These are phyloP conservation scores for Lacerta viridis DNA, from an alignment of 2,797 vertebrate genomes.

Conservation along the genomic window DNA sequence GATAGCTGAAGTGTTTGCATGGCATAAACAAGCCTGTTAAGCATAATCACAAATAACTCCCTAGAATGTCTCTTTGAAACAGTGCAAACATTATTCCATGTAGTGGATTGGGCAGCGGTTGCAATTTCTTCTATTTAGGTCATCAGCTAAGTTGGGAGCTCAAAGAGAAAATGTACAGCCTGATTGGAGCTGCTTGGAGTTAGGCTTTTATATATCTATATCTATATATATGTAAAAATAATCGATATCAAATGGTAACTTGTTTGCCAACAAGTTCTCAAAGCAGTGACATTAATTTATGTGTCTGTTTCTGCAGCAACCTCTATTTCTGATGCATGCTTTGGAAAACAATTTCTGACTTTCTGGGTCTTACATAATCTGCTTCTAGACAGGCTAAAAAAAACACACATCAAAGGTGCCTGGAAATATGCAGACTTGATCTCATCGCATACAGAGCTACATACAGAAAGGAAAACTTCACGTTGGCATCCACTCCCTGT, in stretches of 20 bases:
- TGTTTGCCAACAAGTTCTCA: neutral
- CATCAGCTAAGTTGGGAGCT: conserved; percentile 53
- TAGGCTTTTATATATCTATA: no score
- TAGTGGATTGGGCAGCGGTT: neutral
- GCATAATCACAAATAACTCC: neutral
- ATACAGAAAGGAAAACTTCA: neutral
- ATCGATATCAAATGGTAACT: conserved; percentile 26
- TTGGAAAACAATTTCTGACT: neutral
- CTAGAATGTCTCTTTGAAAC: neutral
- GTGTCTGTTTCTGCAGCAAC: neutral
- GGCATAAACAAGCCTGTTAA: neutral
- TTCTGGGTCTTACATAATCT: neutral
- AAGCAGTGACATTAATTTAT: conserved; percentile 13
- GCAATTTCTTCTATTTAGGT: conserved; percentile 35
- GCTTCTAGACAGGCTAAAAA: neutral
- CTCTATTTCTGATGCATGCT: neutral
- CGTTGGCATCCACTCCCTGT: no score
- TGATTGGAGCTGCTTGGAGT: conserved; percentile 53
- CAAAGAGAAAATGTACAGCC: conserved; percentile 24
- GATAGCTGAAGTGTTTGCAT: neutral
- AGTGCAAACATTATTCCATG: neutral
- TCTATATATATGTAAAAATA: conserved; percentile 25
- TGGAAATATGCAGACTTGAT: neutral
- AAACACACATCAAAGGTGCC: neutral
- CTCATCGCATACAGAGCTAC: neutral